phyloP scores from a whole-genome alignment of 2,797 vertebrate genomes.

The Ctenopoma kingsleyae region DNA sequence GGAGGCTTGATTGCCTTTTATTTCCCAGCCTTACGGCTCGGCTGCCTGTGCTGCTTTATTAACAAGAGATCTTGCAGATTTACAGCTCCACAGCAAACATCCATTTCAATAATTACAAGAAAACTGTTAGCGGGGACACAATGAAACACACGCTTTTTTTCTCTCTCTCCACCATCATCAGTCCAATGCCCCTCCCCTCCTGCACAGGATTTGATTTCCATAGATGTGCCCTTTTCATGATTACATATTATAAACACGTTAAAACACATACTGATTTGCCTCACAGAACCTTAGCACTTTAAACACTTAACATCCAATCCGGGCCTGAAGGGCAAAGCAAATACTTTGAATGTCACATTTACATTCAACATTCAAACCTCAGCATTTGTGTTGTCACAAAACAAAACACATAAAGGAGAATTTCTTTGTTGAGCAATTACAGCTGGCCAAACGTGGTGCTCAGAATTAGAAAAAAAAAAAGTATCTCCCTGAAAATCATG shows the following conservation, averaged over 20 bases:
- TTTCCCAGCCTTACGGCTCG: conserved; percentile 79
- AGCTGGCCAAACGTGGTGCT: conserved; percentile 10
- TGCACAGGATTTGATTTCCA: conserved; percentile 66
- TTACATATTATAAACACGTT: conserved; percentile 75
- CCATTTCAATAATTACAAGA: conserved; percentile 86
- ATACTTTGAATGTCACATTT: conserved; percentile 73
- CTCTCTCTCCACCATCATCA: conserved; percentile 25
- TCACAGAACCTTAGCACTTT: conserved; percentile 70
- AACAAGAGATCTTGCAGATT: conserved; percentile 83
- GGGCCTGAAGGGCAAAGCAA: conserved; percentile 64
- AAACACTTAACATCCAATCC: conserved; percentile 58
- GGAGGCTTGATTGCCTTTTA: conserved; percentile 87
- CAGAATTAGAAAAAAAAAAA: conserved; percentile 13
- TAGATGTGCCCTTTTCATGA: conserved; percentile 78
- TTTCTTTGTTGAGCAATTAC: conserved; percentile 40
- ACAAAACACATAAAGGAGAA: conserved; percentile 39
- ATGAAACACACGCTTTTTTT: conserved; percentile 40
- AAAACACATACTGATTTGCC: conserved; percentile 74
- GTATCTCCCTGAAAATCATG: conserved; percentile 17
- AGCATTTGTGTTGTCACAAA: conserved; percentile 50
- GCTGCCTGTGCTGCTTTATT: conserved; percentile 78
- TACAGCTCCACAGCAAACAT: conserved; percentile 82
- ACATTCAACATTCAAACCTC: conserved; percentile 57
- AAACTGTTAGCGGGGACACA: conserved; percentile 79
- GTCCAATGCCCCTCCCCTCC: conserved; percentile 43